A percentile compares a stretch with the other conserved stretches of the same genome.
phyloP scores from a whole-genome alignment of 1,140 invertebrate species.

The Planococcus citri region DNA sequence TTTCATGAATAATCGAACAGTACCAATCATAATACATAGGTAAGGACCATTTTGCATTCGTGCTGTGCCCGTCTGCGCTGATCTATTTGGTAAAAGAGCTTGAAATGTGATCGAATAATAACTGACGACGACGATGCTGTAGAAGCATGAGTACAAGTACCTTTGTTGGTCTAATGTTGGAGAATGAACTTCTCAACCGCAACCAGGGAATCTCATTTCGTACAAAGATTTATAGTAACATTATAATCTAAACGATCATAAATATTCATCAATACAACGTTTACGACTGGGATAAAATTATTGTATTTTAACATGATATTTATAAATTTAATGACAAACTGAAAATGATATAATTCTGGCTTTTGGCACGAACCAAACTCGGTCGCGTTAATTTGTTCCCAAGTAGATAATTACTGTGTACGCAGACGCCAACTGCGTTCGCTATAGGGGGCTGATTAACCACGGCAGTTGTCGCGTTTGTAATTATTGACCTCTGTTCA shows the following conservation, averaged over 20 bases:
- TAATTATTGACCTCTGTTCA: background rate
- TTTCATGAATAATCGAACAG: no score
- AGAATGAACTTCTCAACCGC: background rate
- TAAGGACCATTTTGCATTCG: background rate
- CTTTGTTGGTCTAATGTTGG: no score
- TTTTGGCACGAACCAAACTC: conserved; percentile 1
- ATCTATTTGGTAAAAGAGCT: background rate
- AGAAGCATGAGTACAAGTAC: no score
- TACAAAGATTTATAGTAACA: background rate
- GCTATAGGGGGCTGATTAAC: conserved; percentile 1
- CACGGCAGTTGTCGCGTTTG: background rate
- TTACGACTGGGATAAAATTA: background rate
- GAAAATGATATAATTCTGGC: background rate
- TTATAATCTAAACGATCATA: background rate
- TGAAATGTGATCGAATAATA: background rate
- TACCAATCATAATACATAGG: no score
- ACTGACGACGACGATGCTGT: background rate
- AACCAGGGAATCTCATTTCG: background rate
- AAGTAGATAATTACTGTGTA: background rate
- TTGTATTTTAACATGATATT: background rate
- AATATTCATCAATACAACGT: background rate
- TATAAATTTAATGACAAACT: background rate
- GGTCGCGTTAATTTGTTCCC: conserved; percentile 5
- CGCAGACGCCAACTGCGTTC: conserved; percentile 1
- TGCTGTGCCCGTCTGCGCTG: background rate